phyloP scores from a whole-genome alignment of 2,888 invertebrate genomes.

The Aporophyla lueneburgensis region DNA sequence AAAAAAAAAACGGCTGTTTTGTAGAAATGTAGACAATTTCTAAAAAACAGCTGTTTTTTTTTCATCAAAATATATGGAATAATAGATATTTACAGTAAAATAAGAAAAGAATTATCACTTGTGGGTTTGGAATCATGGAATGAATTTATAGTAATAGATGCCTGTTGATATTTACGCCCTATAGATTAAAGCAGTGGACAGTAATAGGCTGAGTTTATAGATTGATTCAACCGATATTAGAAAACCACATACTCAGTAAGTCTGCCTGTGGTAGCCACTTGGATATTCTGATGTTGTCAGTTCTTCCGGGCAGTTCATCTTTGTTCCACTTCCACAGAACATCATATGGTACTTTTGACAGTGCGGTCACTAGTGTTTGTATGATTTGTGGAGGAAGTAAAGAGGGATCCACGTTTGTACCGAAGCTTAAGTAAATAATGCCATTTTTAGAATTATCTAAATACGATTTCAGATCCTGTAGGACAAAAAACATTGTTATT shows the following conservation, averaged over 20 bases:
- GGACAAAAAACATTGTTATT: not conserved
- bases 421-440: conserved; percentile 41
- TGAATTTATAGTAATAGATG: not conserved
- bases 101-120: too few relatives aligned
- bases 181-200: not conserved
- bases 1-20: too few relatives aligned
- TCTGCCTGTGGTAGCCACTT: conserved; percentile 79
- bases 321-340: conserved; percentile 42
- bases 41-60: too few relatives aligned
- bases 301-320: conserved; percentile 75
- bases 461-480: conserved; percentile 32
- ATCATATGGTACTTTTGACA: conserved; percentile 35
- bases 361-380: conserved; percentile 15
- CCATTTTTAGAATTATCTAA: conserved; percentile 40
- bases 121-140: not conserved
- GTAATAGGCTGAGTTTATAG: not conserved
- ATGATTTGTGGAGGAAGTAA: conserved; percentile 12
- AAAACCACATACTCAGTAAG: conserved; percentile 59
- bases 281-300: conserved; percentile 36
- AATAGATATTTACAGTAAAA: too few relatives aligned
- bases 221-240: not conserved
- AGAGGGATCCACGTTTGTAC: conserved; percentile 38
- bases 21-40: too few relatives aligned
- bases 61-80: not conserved
- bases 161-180: too few relatives aligned